A percentile compares a stretch with the other conserved stretches of the same genome.
These are phyloP conservation scores for Netelia fuscicornis DNA, from an alignment of 2,888 invertebrate species.

Conservation along the genomic window DNA sequence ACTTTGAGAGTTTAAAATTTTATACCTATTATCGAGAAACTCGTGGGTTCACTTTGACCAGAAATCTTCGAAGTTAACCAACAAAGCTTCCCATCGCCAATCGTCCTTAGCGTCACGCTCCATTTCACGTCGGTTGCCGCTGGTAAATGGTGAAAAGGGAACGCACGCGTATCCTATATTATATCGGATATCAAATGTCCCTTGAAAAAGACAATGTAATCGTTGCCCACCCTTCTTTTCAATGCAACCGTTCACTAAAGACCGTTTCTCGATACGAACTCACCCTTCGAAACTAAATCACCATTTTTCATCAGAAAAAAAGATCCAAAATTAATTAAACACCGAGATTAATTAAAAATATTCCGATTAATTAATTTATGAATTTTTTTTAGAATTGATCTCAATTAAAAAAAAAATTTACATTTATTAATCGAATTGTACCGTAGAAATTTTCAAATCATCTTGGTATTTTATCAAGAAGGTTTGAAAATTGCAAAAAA, in stretches of 20 bases:
- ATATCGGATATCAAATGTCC: conserved; percentile 77
- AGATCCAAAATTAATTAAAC: too few species aligned
- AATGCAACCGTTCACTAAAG: background rate
- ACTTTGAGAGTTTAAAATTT: too few species aligned
- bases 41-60: conserved; percentile 15
- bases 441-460: too few species aligned
- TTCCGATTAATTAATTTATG: conserved; percentile 24
- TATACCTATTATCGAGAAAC: background rate
- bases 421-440: too few species aligned
- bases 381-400: background rate
- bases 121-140: conserved; percentile 73
- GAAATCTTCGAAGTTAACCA: conserved; percentile 27
- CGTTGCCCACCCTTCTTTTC: background rate
- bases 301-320: background rate
- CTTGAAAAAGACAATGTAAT: conserved; percentile 52
- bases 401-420: too few species aligned
- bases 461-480: too few species aligned
- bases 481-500: too few species aligned
- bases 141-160: conserved; percentile 34
- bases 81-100: conserved; percentile 62
- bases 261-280: background rate
- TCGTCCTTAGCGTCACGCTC: conserved; percentile 75
- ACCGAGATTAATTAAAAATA: background rate
- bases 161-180: conserved; percentile 41
- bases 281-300: background rate